These are phyloP conservation scores for Triplophysa rosa DNA, from an alignment of 2,113 vertebrate species.

Conservation along the genomic window DNA sequence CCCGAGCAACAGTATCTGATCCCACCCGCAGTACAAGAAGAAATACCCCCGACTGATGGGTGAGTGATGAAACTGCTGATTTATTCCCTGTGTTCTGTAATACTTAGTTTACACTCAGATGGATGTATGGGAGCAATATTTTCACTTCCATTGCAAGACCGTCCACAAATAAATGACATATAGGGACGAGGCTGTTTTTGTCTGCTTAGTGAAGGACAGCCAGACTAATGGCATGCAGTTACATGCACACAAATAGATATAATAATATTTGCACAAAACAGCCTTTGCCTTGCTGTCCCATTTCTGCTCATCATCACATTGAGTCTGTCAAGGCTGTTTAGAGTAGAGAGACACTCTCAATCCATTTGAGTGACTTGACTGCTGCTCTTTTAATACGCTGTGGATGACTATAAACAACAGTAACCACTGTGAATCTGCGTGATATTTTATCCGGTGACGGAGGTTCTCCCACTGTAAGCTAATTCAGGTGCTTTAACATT, in stretches of 20 bases:
- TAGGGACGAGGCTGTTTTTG: not conserved
- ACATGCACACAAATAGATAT: not conserved
- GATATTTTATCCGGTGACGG: conserved; percentile 10
- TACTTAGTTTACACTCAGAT: not conserved
- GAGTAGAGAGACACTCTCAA: not conserved
- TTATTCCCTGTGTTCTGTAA: not conserved
- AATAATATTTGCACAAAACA: not conserved
- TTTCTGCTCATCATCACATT: not conserved
- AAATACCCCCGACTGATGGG: not conserved
- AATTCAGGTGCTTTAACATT: conserved; percentile 16
- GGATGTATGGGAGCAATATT: not conserved
- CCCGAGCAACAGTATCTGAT: not conserved
- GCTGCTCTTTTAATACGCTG: not conserved
- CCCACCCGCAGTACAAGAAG: not conserved
- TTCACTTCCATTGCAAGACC: not conserved
- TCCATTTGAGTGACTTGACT: not conserved
- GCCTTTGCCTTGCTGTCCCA: not conserved
- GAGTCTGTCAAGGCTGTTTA: not conserved
- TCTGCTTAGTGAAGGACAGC: conserved; percentile 3
- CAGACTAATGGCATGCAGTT: not conserved
- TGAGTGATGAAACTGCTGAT: conserved; percentile 6
- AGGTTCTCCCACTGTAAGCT: not conserved
- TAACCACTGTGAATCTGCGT: not conserved
- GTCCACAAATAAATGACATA: not conserved
- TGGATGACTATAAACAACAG: not conserved